phyloP scores from a whole-genome alignment of 2,888 invertebrate genomes.

The Margaritifera margaritifera region DNA sequence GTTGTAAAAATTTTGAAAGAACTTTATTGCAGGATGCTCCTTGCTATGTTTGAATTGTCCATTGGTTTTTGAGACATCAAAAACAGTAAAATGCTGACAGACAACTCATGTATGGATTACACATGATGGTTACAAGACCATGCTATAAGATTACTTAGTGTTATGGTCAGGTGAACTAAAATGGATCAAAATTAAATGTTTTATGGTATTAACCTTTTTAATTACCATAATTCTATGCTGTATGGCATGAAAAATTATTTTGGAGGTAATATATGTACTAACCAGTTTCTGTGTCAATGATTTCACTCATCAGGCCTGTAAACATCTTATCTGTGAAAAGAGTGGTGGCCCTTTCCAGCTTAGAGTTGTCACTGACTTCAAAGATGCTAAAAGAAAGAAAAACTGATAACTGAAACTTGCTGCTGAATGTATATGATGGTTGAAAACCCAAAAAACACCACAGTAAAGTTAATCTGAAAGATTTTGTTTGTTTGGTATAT shows the following conservation, averaged over 20 bases:
- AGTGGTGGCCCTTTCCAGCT: constrained; percentile 55
- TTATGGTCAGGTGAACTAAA: too few relatives aligned
- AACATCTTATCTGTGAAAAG: constrained; percentile 61
- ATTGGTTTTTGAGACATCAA: too few relatives aligned
- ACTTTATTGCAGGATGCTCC: too few relatives aligned
- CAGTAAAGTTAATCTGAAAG: too few relatives aligned
- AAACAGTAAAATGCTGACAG: background rate
- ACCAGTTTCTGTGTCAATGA: constrained; percentile 57
- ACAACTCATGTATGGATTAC: background rate
- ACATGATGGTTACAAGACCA: background rate
- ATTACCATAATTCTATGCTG: background rate
- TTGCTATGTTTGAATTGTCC: too few relatives aligned
- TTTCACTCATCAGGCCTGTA: constrained; percentile 46
- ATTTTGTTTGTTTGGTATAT: too few relatives aligned
- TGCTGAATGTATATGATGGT: too few relatives aligned
- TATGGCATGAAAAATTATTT: background rate
- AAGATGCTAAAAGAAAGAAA: constrained; percentile 40
- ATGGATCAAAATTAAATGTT: too few relatives aligned
- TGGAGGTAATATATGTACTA: constrained; percentile 2
- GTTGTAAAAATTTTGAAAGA: too few relatives aligned
- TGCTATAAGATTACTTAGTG: background rate
- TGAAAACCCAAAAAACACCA: too few relatives aligned
- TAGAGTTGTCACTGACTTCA: constrained; percentile 34
- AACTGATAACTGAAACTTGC: background rate
- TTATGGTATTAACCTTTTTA: too few relatives aligned